Evolutionary conservation across 2,888 invertebrate species (phyloP).

Genomic region (Malachius bipustulatus): DNA sequence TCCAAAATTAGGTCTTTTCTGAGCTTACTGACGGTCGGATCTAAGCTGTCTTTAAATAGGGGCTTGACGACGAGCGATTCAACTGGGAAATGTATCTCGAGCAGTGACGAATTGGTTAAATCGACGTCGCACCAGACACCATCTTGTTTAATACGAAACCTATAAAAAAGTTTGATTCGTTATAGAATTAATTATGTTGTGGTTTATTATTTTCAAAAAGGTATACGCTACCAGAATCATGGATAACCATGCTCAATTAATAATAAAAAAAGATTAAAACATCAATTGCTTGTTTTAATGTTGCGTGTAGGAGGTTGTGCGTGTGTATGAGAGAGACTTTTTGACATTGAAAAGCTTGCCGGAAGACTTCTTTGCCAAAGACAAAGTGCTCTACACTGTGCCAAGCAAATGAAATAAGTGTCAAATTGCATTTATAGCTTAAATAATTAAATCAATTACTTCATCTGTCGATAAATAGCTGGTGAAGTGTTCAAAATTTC

Average conservation of each 20-base stretch:
- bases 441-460: slow-evolving; percentile 26
- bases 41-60: slow-evolving; percentile 27
- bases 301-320: no score
- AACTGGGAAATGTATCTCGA: slow-evolving; percentile 77
- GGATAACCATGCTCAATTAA: no score
- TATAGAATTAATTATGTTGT: no score
- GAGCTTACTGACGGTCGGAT: slow-evolving; percentile 24
- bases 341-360: no score
- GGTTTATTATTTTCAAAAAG: no score
- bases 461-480: slow-evolving; percentile 37
- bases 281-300: no score
- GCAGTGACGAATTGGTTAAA: slow-evolving; percentile 62
- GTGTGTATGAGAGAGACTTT: no score
- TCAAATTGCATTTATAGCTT: no score
- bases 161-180: slow-evolving; percentile 27
- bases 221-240: no score
- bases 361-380: no score
- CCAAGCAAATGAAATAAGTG: neutral
- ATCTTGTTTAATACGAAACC: slow-evolving; percentile 68
- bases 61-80: slow-evolving; percentile 48
- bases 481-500: slow-evolving; percentile 55
- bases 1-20: slow-evolving; percentile 51
- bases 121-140: slow-evolving; percentile 80
- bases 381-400: neutral
- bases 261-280: no score